phyloP scores from a whole-genome alignment of 2,797 vertebrate species.

The Lacerta agilis region DNA sequence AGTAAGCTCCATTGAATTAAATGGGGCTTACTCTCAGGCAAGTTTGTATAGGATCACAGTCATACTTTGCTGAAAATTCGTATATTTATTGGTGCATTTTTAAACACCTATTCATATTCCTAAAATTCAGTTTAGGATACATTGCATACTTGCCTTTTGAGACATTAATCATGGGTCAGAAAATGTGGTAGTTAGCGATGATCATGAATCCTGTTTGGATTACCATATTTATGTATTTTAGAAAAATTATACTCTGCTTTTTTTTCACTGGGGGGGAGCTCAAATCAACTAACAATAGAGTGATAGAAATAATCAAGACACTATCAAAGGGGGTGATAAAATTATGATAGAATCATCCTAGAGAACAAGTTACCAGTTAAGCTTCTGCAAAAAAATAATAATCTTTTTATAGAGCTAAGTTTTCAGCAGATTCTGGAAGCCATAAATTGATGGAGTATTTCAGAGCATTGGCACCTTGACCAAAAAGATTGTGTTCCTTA shows the following conservation, averaged over 20 bases:
- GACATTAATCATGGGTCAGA: not conserved
- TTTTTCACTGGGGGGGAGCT: not conserved
- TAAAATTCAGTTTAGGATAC: not conserved
- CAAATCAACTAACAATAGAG: not conserved
- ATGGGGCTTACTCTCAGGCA: too few species aligned
- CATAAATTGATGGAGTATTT: not conserved
- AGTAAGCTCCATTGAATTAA: not conserved
- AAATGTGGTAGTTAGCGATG: not conserved
- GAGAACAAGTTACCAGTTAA: not conserved
- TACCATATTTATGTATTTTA: not conserved
- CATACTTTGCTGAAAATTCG: not conserved
- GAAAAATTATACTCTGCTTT: not conserved
- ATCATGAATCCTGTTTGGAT: not conserved
- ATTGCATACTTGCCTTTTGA: not conserved
- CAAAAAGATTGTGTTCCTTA: too few species aligned
- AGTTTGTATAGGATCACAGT: not conserved
- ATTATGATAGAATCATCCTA: not conserved
- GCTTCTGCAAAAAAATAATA: not conserved
- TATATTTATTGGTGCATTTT: not conserved
- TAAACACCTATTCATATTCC: too few species aligned
- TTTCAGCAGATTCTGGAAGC: not conserved
- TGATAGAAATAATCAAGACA: not conserved
- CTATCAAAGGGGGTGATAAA: not conserved
- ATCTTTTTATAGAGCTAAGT: not conserved
- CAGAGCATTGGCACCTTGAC: too few species aligned